Evolutionary conservation across 1,140 invertebrate genomes (phyloP), one percentile per base, ranked within the genome.

Genomic region (Berghia stephanieae): DNA sequence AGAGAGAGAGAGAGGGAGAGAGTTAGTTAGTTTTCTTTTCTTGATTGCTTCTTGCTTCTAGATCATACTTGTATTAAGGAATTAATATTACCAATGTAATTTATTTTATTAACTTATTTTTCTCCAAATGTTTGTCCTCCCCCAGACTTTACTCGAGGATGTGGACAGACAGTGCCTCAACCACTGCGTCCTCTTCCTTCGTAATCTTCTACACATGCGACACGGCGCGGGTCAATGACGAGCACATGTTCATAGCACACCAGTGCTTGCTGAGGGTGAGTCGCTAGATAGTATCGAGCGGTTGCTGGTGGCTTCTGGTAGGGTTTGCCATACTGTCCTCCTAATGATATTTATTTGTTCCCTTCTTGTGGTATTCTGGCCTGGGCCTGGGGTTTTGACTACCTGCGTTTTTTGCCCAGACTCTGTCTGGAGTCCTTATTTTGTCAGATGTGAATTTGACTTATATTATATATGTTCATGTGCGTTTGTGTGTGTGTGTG

Each of bases 171-270:
- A 81, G 24, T 57, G 77, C 42, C 66, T 84, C 18, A 84, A 81
- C 68, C 78, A 84, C 24, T 78, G 77, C 43, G n/a, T 84, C 8
- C 69, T 84, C 36, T 55, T 84, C 69, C 46, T 84, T 5, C 57
- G 83, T 3, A 84, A 84, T 46, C 73, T 84, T 5, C 46, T 84
- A 0, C 80, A 84, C 75, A 75, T 81, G 3, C 57, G 43, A 10
- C 73, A 70, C 13, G 67, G 66, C 16, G 66, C 57, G 6, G n/a
- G 24, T 31, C 1, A 31, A 63, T 5, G 52, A 73, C 21, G 68
- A 42, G 18, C 71, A 79, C 18, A 27, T 46, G 13, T 76, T 69
- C 73, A 78, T 78, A 40, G 77, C 66, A 21, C 82, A 81, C 16
- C 80, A 81, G 76, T 77, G 66, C 16, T 70, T 83, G 36, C 38